Conservation (phyloP, 2,888 invertebrate genomes). For the Congeria kusceri region DNA sequence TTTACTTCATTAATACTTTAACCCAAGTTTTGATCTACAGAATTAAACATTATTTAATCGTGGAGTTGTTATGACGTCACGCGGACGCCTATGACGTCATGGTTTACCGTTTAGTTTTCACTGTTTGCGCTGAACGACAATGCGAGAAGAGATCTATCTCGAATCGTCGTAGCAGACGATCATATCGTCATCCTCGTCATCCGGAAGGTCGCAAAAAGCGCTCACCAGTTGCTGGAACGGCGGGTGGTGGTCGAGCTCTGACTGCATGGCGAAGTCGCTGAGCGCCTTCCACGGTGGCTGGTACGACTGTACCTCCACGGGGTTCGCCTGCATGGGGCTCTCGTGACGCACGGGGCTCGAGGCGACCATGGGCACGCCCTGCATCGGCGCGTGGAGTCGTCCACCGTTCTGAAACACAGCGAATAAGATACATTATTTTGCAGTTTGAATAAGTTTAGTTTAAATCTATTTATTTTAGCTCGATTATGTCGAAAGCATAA, state of each 20-base stretch:
- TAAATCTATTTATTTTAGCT: too few species aligned
- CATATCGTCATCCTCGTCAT: slow-evolving; percentile 82
- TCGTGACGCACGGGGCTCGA: slow-evolving; percentile 90
- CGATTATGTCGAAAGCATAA: too few species aligned
- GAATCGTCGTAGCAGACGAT: slow-evolving; percentile 82
- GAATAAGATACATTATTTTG: slow-evolving; percentile 16
- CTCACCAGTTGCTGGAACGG: slow-evolving; percentile 98
- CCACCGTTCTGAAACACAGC: slow-evolving; percentile 91
- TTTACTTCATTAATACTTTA: too few species aligned
- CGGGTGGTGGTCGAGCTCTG: slow-evolving; percentile 95
- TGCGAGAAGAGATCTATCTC: slow-evolving; percentile 56
- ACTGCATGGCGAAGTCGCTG: slow-evolving; percentile 97
- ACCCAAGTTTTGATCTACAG: too few species aligned
- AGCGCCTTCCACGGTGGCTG: slow-evolving; percentile 98
- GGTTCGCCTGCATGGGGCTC: slow-evolving; percentile 86
- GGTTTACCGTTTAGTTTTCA: slow-evolving; percentile 56
- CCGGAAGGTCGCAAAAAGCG: slow-evolving; percentile 80
- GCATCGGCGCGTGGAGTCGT: slow-evolving; percentile 92
- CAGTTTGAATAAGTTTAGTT: too few species aligned
- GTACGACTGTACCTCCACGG: slow-evolving; percentile 96
- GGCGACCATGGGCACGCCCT: slow-evolving; percentile 99
- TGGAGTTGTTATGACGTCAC: too few species aligned
- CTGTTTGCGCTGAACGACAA: neutral
- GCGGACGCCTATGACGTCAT: neutral
- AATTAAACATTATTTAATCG: too few species aligned